Conservation (phyloP, 2,888 invertebrate genomes). For the Leptopilina syphax region DNA sequence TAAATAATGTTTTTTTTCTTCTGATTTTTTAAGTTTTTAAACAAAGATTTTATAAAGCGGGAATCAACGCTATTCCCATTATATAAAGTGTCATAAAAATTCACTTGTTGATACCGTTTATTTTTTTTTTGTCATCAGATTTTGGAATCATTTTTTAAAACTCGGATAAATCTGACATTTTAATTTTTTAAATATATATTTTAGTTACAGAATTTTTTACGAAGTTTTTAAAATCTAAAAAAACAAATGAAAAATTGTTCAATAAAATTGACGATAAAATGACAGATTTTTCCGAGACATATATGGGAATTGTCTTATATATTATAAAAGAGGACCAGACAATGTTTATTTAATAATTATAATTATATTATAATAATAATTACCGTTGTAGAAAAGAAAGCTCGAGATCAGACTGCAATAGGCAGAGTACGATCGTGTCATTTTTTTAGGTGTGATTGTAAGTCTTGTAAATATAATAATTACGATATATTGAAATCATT, state of each 20-base stretch:
- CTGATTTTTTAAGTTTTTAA: slow-evolving; percentile 1
- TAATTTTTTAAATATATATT: background rate
- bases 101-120: background rate
- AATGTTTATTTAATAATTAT: background rate
- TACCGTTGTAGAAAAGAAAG: slow-evolving; percentile 36
- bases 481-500: slow-evolving; percentile 70
- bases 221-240: background rate
- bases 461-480: slow-evolving; percentile 76
- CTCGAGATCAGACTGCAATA: slow-evolving; percentile 63
- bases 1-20: slow-evolving; percentile 5
- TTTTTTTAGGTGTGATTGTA: slow-evolving; percentile 72
- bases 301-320: background rate
- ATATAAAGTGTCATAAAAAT: slow-evolving; percentile 17
- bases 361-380: background rate
- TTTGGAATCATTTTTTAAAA: background rate
- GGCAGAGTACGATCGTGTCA: slow-evolving; percentile 69
- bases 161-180: slow-evolving; percentile 22
- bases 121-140: slow-evolving; percentile 9
- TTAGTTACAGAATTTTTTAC: background rate
- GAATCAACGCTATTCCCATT: slow-evolving; percentile 8
- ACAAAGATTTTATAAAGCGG: slow-evolving; percentile 4
- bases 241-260: background rate
- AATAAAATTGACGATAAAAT: slow-evolving; percentile 1
- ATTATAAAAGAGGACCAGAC: background rate
- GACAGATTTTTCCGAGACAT: slow-evolving; percentile 19